These are phyloP conservation scores for Polypterus senegalus DNA, from an alignment of 2,113 vertebrate genomes.

Conservation along the genomic window DNA sequence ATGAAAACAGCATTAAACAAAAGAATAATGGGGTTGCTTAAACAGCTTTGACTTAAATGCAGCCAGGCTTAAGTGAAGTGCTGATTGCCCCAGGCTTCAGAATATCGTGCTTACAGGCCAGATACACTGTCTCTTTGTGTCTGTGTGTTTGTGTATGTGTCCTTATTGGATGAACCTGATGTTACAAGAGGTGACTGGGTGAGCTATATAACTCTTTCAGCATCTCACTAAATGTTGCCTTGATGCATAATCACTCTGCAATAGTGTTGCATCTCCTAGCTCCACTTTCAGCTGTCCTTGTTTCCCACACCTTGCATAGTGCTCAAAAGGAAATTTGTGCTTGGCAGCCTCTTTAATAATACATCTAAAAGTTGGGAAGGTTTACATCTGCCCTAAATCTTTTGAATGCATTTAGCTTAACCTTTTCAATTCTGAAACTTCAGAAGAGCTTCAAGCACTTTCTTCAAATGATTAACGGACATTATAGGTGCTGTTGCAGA, in stretches of 20 bases:
- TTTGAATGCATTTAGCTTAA: too few species aligned
- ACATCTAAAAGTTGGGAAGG: neutral
- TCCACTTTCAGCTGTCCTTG: neutral
- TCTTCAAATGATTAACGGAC: too few species aligned
- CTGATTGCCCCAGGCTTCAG: neutral
- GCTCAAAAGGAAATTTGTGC: neutral
- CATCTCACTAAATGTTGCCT: too few species aligned
- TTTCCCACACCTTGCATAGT: neutral
- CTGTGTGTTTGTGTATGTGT: too few species aligned
- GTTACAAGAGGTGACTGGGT: too few species aligned
- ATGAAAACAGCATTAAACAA: neutral
- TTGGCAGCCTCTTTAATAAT: constrained; percentile 1
- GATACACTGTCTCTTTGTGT: neutral
- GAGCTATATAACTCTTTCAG: too few species aligned
- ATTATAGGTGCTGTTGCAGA: too few species aligned
- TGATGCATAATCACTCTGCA: too few species aligned
- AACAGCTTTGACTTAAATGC: constrained; percentile 3
- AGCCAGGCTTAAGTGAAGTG: neutral
- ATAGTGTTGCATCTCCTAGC: too few species aligned
- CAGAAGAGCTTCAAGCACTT: too few species aligned
- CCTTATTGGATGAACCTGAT: too few species aligned
- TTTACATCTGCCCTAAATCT: neutral
- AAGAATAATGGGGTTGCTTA: neutral
- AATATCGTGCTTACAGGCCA: constrained; percentile 5
- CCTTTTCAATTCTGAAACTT: too few species aligned